These are phyloP conservation scores for Trichogramma evanescens DNA, from an alignment of 2,888 invertebrate species.

Conservation along the genomic window DNA sequence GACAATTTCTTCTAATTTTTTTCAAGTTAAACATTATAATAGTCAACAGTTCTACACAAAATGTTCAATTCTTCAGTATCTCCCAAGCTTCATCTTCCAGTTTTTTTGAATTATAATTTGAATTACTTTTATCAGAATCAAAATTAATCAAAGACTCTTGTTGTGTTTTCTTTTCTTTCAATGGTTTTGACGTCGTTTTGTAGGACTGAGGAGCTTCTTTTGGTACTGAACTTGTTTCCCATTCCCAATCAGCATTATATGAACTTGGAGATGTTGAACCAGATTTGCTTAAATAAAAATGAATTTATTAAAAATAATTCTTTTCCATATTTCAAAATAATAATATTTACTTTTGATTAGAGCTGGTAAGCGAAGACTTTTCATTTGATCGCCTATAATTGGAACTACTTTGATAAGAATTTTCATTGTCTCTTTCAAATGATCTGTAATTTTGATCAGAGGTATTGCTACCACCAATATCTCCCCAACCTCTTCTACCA, in stretches of 20 bases:
- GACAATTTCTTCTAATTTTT: not conserved
- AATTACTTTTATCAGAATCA: constrained; percentile 32
- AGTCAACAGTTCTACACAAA: not conserved
- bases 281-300: constrained; percentile 21
- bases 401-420: constrained; percentile 34
- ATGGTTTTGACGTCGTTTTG: constrained; percentile 25
- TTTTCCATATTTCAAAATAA: constrained; percentile 15
- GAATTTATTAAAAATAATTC: not conserved
- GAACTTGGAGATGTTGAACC: constrained; percentile 28
- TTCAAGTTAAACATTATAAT: not conserved
- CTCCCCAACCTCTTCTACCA: constrained; percentile 62
- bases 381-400: constrained; percentile 35
- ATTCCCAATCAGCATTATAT: constrained; percentile 35
- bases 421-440: constrained; percentile 35
- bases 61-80: constrained; percentile 32
- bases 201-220: constrained; percentile 26
- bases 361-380: constrained; percentile 38
- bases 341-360: constrained; percentile 32
- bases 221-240: constrained; percentile 30
- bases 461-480: constrained; percentile 53
- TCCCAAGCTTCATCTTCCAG: constrained; percentile 45
- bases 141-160: constrained; percentile 38
- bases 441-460: constrained; percentile 42
- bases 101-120: constrained; percentile 36
- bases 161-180: constrained; percentile 30